These are phyloP conservation scores for Hoplostethus mediterraneus DNA, from an alignment of 2,797 vertebrate genomes.

Conservation along the genomic window DNA sequence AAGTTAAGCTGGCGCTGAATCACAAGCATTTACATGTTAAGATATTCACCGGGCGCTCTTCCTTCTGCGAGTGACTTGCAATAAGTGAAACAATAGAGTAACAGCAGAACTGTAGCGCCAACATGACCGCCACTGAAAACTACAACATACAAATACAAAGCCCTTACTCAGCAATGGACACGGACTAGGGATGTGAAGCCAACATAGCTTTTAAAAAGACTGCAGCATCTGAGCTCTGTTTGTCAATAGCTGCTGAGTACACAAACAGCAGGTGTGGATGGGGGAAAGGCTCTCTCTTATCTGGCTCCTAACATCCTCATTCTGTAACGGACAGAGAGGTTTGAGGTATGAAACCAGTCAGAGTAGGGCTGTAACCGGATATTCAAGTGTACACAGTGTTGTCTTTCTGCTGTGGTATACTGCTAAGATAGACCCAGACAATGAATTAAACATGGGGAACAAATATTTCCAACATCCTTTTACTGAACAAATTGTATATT, in stretches of 20 bases:
- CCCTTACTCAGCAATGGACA: background rate
- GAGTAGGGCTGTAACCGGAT: no score
- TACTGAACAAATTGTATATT: no score
- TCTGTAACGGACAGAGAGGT: conserved; percentile 17
- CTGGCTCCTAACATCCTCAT: conserved; percentile 49
- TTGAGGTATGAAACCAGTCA: no score
- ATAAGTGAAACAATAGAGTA: background rate
- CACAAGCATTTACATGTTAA: background rate
- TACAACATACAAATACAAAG: no score
- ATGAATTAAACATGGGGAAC: no score
- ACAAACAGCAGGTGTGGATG: conserved; percentile 15
- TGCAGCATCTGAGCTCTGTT: background rate
- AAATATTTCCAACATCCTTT: no score
- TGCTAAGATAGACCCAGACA: no score
- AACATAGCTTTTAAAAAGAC: background rate
- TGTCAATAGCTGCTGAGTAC: no score
- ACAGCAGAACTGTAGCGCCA: no score
- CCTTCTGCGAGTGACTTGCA: background rate
- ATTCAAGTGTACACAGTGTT: no score
- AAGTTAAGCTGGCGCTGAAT: background rate
- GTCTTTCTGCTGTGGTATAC: no score
- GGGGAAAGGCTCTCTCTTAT: conserved; percentile 9
- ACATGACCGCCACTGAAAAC: background rate
- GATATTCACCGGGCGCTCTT: background rate
- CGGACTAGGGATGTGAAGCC: background rate